Conservation (phyloP, 2,797 vertebrate species). For the Muscicapa comitata region DNA sequence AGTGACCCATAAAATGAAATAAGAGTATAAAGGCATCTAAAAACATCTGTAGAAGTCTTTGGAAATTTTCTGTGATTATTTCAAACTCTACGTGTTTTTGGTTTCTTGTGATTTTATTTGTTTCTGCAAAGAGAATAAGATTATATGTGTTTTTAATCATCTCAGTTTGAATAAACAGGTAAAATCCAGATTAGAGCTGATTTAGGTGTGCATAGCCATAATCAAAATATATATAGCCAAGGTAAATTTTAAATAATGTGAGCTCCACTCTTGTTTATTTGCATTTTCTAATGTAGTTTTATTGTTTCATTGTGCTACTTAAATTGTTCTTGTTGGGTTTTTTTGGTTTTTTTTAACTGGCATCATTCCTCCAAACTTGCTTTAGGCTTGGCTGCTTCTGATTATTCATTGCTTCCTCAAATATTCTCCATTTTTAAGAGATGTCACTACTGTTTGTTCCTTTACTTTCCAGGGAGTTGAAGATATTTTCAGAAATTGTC, state of each 20-base stretch:
- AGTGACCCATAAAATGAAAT: not conserved
- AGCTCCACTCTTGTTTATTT: not conserved
- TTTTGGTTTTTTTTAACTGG: not conserved
- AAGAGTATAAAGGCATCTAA: not conserved
- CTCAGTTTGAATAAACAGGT: not conserved
- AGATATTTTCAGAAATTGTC: slow-evolving; percentile 28
- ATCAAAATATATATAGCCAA: not conserved
- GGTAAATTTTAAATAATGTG: not conserved
- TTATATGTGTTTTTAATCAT: not conserved
- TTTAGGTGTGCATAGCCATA: not conserved
- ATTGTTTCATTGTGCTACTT: rapidly evolving
- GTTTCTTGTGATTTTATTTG: not conserved
- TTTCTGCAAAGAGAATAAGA: not conserved
- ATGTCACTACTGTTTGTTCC: not conserved
- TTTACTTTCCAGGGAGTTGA: not conserved
- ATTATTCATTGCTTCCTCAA: not conserved
- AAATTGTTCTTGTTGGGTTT: not conserved
- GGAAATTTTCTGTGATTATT: not conserved
- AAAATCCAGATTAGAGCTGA: not conserved
- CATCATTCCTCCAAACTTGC: not conserved
- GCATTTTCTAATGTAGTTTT: not conserved
- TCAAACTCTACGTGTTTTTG: not conserved
- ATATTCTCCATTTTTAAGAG: not conserved
- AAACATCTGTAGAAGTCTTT: not conserved
- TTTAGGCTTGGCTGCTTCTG: not conserved